These are phyloP conservation scores for Amblyjoppa fuscipennis DNA, from an alignment of 2,888 invertebrate genomes.

Conservation along the genomic window DNA sequence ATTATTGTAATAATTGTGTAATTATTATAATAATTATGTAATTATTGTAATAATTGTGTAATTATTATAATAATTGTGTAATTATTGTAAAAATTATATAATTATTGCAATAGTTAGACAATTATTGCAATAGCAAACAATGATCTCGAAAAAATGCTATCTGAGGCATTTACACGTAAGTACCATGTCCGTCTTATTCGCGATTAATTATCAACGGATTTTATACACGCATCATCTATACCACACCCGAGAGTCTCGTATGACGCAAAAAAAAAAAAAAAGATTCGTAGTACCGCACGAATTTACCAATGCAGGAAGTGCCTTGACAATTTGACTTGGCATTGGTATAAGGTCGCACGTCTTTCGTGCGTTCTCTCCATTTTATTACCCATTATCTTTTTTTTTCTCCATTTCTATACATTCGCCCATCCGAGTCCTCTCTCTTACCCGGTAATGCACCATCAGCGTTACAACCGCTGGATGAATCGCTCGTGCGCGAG, in stretches of 20 bases:
- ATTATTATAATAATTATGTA: too few species aligned
- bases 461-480: conserved; percentile 17
- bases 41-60: too few species aligned
- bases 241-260: background rate
- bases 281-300: background rate
- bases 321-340: conserved; percentile 51
- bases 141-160: background rate
- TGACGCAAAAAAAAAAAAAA: background rate
- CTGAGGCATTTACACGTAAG: background rate
- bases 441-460: background rate
- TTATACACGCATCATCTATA: background rate
- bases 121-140: too few species aligned
- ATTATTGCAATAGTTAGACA: too few species aligned
- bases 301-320: conserved; percentile 55
- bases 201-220: background rate
- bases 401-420: conserved; percentile 53
- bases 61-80: too few species aligned
- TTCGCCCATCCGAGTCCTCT: background rate
- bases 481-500: conserved; percentile 30
- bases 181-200: background rate
- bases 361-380: conserved; percentile 29
- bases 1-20: too few species aligned
- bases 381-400: conserved; percentile 62
- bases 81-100: too few species aligned
- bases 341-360: conserved; percentile 37